Percentiles rank a stretch among this genome's conserved stretches.
Conservation (phyloP, 2,113 vertebrate species). For the Phalacrocorax pelagicus region DNA sequence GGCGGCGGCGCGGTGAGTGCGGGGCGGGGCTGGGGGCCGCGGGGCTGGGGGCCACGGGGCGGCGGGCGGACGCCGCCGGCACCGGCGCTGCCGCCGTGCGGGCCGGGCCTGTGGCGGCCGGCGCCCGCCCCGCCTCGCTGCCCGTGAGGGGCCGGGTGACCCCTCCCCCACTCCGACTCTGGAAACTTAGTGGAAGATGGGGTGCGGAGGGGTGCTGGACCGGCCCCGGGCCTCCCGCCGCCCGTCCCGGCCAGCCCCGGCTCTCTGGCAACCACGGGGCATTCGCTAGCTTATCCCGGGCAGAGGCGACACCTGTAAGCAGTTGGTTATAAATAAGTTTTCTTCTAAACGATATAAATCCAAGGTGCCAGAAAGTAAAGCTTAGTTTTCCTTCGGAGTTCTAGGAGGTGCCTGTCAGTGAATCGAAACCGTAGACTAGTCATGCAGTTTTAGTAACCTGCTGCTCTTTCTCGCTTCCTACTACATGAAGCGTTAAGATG, state of each 20-base stretch:
- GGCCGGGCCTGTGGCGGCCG: no score
- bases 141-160: fast-evolving
- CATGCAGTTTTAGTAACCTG: fast-evolving
- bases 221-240: no score
- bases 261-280: no score
- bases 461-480: fast-evolving
- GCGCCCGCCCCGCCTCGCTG: neutral
- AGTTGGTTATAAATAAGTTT: neutral
- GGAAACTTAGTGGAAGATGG: neutral
- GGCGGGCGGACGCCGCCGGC: neutral
- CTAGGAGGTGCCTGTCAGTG: neutral
- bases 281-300: fast-evolving
- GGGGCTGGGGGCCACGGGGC: no score
- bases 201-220: no score
- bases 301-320: neutral
- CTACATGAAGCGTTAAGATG: fast-evolving
- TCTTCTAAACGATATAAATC: fast-evolving
- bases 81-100: neutral
- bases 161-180: no score
- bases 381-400: neutral
- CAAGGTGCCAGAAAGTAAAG: neutral
- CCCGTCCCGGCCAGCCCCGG: neutral
- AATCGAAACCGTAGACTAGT: fast-evolving
- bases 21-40: no score
- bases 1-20: no score